Conservation (phyloP, 2,113 vertebrate genomes). For the Stigmatopora nigra region DNA sequence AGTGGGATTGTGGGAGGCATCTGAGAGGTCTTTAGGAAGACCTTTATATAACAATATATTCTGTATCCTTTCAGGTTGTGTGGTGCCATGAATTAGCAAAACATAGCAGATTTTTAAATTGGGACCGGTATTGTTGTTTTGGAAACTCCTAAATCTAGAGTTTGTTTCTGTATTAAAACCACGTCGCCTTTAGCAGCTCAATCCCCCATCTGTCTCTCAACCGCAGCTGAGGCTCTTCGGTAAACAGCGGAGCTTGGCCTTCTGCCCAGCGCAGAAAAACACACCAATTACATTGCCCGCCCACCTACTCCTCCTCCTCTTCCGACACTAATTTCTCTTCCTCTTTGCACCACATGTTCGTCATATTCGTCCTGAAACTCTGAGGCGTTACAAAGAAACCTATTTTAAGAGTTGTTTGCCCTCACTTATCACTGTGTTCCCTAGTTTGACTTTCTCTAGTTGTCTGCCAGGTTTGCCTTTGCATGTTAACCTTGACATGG, state of each 20-base stretch:
- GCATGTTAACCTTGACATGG: constrained; percentile 26
- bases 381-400: constrained; percentile 42
- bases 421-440: constrained; percentile 35
- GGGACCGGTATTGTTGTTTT: constrained; percentile 22
- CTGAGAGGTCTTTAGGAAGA: constrained; percentile 7
- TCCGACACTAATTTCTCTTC: neutral
- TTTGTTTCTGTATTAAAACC: constrained; percentile 30
- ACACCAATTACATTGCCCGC: constrained; percentile 29
- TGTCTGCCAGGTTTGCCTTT: constrained; percentile 13
- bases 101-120: neutral
- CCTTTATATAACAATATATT: constrained; percentile 5
- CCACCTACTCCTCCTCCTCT: constrained; percentile 11
- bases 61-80: neutral
- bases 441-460: constrained; percentile 30
- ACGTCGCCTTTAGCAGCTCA: constrained; percentile 24
- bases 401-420: constrained; percentile 54
- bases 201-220: neutral
- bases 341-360: constrained; percentile 9
- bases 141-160: constrained; percentile 17
- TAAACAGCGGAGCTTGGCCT: constrained; percentile 37
- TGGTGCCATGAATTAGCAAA: neutral
- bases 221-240: constrained; percentile 16
- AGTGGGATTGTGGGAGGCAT: constrained; percentile 17
- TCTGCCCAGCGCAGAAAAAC: constrained; percentile 34
- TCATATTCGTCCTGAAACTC: constrained; percentile 28